These are phyloP conservation scores for Antidorcas marsupialis DNA, from an alignment of 2,113 vertebrate species.

Conservation along the genomic window DNA sequence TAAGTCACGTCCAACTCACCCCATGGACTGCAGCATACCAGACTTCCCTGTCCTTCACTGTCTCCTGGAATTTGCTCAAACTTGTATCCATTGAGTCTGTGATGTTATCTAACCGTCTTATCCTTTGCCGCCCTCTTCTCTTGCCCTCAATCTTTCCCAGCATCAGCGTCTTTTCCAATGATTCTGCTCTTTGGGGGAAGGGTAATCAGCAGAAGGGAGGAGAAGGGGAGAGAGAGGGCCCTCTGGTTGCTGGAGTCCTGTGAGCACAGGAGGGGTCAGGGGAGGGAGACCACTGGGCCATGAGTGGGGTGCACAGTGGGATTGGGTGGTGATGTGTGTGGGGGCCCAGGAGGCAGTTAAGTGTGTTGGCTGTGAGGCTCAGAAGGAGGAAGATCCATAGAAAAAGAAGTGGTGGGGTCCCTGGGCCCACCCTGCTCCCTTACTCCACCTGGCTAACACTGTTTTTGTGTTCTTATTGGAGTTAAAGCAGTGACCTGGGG, in stretches of 20 bases:
- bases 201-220: neutral
- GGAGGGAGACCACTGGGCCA: accelerated
- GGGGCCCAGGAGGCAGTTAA: neutral
- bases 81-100: neutral
- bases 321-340: neutral
- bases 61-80: neutral
- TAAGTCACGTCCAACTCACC: neutral
- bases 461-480: neutral
- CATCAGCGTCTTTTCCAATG: neutral
- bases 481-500: neutral
- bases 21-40: neutral
- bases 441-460: neutral
- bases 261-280: neutral
- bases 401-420: neutral
- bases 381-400: neutral
- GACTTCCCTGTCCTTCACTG: neutral
- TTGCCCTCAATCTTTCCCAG: neutral
- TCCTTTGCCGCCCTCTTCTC: neutral
- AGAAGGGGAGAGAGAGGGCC: neutral
- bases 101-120: neutral
- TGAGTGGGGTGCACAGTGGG: neutral
- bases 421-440: neutral
- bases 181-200: neutral
- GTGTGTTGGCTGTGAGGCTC: neutral
- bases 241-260: neutral